Percentiles rank a stretch among this genome's conserved stretches.
Evolutionary conservation across 2,113 vertebrate species (phyloP).

Genomic region (Haliaeetus leucogaster): DNA sequence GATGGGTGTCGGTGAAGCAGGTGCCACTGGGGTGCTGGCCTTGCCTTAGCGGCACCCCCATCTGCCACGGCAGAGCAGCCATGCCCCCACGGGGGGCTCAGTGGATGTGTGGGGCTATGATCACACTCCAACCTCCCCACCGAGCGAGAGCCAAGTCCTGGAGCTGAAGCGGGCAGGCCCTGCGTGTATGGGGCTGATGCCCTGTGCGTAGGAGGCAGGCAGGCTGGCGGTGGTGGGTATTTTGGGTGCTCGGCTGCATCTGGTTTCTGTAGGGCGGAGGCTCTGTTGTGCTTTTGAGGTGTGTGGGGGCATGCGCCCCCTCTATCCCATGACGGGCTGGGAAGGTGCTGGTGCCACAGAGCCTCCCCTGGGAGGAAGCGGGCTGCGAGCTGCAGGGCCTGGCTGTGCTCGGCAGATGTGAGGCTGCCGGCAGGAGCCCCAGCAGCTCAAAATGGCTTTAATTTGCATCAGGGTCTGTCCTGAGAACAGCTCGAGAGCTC

Average conservation of each 20-base stretch:
- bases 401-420: background rate
- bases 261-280: background rate
- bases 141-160: rapidly evolving
- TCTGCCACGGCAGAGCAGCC: rapidly evolving
- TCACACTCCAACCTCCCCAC: rapidly evolving
- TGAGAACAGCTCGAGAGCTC: background rate
- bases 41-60: background rate
- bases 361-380: constrained; percentile 57
- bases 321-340: background rate
- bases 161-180: rapidly evolving
- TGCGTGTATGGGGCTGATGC: rapidly evolving
- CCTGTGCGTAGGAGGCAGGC: background rate
- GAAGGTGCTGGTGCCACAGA: background rate
- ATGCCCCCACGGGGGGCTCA: rapidly evolving
- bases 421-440: background rate
- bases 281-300: background rate
- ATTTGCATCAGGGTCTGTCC: constrained; percentile 52
- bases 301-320: background rate
- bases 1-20: rapidly evolving
- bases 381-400: background rate
- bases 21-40: rapidly evolving
- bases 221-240: background rate
- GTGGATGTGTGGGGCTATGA: rapidly evolving
- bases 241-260: background rate
- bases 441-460: constrained; percentile 55